Conservation (phyloP, 2,888 invertebrate genomes). For the Ophraella communa region DNA sequence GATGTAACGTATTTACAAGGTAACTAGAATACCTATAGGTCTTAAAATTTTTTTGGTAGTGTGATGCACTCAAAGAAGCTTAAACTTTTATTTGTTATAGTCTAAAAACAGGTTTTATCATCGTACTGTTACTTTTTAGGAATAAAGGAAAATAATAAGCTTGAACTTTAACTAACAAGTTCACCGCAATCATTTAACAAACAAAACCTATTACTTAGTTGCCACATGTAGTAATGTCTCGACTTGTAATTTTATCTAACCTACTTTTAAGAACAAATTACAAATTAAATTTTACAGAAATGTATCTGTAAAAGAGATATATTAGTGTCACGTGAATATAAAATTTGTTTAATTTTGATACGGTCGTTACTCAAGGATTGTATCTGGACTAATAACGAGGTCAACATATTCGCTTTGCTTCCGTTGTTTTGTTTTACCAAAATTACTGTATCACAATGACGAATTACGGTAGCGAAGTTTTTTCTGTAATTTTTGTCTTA, state of each 20-base stretch:
- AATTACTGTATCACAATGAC: not conserved
- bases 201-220: no score
- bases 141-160: no score
- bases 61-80: no score
- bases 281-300: not conserved
- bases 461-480: not conserved
- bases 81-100: no score
- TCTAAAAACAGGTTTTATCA: no score
- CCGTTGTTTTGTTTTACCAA: not conserved
- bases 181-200: no score
- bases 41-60: no score
- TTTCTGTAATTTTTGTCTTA: not conserved
- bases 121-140: no score
- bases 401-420: not conserved
- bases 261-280: not conserved
- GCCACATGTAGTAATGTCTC: no score
- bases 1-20: no score
- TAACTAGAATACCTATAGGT: no score
- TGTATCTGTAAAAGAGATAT: not conserved
- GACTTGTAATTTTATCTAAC: not conserved
- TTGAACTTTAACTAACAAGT: no score
- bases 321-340: not conserved
- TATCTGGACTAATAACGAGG: not conserved
- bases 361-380: not conserved
- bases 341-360: not conserved